A percentile compares a stretch with the other conserved stretches of the same genome.
These are phyloP conservation scores for Darevskia nairensis DNA, from an alignment of 2,797 vertebrate species.

Conservation along the genomic window DNA sequence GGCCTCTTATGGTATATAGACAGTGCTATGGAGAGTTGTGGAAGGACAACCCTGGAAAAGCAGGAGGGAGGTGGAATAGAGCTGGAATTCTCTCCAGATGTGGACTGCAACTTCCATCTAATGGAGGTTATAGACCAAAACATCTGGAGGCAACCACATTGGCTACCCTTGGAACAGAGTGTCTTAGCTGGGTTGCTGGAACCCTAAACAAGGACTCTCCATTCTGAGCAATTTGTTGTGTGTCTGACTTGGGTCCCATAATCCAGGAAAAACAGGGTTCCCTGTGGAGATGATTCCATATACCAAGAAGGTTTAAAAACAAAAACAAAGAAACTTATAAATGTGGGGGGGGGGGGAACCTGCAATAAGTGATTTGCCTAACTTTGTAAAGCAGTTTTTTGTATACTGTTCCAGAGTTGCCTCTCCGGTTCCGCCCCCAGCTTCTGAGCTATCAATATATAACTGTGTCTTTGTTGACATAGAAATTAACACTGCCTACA, in stretches of 20 bases:
- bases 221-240: neutral
- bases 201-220: neutral
- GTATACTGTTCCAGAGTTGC: neutral
- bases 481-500: constrained; percentile 60
- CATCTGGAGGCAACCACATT: neutral
- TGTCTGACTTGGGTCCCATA: neutral
- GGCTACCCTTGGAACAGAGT: too few species aligned
- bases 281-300: neutral
- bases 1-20: too few species aligned
- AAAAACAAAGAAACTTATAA: neutral
- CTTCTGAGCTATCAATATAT: neutral
- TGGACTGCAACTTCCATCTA: too few species aligned
- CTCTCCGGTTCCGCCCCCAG: constrained; percentile 16
- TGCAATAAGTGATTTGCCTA: neutral
- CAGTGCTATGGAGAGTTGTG: too few species aligned
- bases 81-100: too few species aligned
- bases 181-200: neutral
- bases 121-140: neutral
- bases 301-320: neutral
- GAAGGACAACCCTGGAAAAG: too few species aligned
- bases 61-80: too few species aligned
- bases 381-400: neutral
- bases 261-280: neutral
- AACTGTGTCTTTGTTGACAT: constrained; percentile 49
- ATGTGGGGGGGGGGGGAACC: neutral